Conservation (phyloP, 2,113 vertebrate species). For the Halcyon senegalensis region DNA sequence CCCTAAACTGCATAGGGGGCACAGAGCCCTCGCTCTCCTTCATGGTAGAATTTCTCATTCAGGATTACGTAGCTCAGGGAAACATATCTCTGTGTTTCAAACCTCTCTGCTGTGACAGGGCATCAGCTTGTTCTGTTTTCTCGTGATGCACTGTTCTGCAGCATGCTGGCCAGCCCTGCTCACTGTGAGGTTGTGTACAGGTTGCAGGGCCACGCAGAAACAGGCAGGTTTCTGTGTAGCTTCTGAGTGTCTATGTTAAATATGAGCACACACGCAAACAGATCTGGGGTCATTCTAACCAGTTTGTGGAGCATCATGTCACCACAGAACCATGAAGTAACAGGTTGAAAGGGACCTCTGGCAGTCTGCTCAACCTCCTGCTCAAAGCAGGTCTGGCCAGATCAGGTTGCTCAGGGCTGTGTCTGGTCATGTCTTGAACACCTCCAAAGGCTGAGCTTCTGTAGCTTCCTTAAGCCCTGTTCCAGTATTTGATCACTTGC, state of each 20-base stretch:
- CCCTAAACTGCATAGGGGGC: neutral
- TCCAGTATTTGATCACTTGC: neutral
- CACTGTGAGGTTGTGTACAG: neutral
- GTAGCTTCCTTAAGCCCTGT: neutral
- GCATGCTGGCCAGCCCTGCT: neutral
- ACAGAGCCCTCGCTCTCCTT: neutral
- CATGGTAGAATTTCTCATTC: neutral
- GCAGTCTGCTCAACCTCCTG: neutral
- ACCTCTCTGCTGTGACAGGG: neutral
- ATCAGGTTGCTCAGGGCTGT: neutral
- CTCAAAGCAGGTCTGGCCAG: neutral
- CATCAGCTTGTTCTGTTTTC: neutral
- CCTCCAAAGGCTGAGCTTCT: neutral
- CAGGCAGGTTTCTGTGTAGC: neutral
- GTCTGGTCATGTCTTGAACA: neutral
- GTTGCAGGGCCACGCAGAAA: neutral
- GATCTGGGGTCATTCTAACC: neutral
- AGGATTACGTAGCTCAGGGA: neutral
- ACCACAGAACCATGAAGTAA: neutral
- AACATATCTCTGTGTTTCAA: neutral
- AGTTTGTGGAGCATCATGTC: neutral
- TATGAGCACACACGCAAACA: neutral
- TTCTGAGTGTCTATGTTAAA: neutral
- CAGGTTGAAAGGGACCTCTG: rapidly evolving
- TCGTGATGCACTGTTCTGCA: neutral